phyloP scores from a whole-genome alignment of 2,888 invertebrate species.

The Nephrocerus scutellatus region DNA sequence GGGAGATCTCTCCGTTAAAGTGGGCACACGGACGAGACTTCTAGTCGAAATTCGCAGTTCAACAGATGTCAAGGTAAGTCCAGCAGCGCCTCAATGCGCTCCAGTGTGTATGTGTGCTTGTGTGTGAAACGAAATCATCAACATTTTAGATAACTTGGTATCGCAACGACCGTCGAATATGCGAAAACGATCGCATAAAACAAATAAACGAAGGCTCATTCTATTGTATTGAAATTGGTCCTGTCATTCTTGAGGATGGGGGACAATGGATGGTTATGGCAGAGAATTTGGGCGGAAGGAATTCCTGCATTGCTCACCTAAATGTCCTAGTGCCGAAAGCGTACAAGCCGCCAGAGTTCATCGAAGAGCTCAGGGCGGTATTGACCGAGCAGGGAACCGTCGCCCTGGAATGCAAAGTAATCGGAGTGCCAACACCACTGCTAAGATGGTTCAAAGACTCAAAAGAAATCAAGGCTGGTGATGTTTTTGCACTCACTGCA shows the following conservation, averaged over 20 bases:
- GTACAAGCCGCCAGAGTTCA: constrained; percentile 80
- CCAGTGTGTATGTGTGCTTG: constrained; percentile 10
- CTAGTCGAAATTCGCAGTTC: constrained; percentile 77
- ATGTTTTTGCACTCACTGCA: constrained; percentile 79
- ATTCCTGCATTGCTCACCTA: constrained; percentile 68
- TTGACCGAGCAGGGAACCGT: constrained; percentile 84
- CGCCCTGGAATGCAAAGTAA: constrained; percentile 83
- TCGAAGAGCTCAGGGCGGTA: constrained; percentile 73
- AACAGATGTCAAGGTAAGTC: constrained; percentile 69
- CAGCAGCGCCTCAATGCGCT: too few relatives aligned
- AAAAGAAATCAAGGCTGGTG: constrained; percentile 81
- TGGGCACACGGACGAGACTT: constrained; percentile 78
- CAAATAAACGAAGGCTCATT: constrained; percentile 79
- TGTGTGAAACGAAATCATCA: constrained; percentile 2
- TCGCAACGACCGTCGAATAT: constrained; percentile 70
- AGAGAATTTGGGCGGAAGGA: constrained; percentile 66
- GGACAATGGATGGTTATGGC: constrained; percentile 82
- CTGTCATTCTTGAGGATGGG: constrained; percentile 73
- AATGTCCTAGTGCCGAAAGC: constrained; percentile 82
- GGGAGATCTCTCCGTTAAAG: constrained; percentile 80
- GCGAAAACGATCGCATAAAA: constrained; percentile 67
- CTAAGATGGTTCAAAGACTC: constrained; percentile 76
- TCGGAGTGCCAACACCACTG: constrained; percentile 80
- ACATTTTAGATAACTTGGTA: constrained; percentile 70
- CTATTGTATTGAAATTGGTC: constrained; percentile 75